These are phyloP conservation scores for Psephotus haematonotus DNA, from an alignment of 2,113 vertebrate genomes.

Conservation along the genomic window DNA sequence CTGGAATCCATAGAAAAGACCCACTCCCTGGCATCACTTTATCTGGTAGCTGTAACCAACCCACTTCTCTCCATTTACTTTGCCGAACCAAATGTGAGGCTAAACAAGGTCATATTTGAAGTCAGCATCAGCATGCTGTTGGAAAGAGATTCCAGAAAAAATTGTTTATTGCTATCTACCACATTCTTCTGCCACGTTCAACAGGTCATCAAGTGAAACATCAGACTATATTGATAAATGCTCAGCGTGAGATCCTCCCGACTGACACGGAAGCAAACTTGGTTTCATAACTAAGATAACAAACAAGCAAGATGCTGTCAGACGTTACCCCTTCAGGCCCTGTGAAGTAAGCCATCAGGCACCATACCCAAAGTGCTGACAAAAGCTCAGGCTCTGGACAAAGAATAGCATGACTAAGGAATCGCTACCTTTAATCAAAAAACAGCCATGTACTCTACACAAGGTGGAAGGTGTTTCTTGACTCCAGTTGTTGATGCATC, in stretches of 20 bases:
- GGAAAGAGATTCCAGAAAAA: neutral
- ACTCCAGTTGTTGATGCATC: neutral
- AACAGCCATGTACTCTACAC: neutral
- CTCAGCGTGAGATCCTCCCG: neutral
- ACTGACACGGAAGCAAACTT: neutral
- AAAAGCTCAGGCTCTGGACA: neutral
- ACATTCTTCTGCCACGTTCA: neutral
- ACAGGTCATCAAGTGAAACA: neutral
- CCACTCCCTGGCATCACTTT: neutral
- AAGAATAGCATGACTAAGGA: neutral
- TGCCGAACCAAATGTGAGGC: neutral
- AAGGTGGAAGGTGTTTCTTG: neutral
- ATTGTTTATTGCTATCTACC: neutral
- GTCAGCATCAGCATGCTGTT: rapidly evolving
- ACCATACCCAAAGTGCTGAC: neutral
- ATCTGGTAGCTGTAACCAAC: neutral
- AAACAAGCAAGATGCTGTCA: neutral
- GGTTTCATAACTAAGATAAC: neutral
- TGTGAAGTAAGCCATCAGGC: neutral
- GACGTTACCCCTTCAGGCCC: neutral
- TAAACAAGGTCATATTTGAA: neutral
- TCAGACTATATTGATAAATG: neutral
- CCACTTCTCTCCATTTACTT: neutral
- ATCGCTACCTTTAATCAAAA: neutral
- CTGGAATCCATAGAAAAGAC: neutral